phyloP scores from a whole-genome alignment of 2,888 invertebrate species.

The Plebejus melissa region DNA sequence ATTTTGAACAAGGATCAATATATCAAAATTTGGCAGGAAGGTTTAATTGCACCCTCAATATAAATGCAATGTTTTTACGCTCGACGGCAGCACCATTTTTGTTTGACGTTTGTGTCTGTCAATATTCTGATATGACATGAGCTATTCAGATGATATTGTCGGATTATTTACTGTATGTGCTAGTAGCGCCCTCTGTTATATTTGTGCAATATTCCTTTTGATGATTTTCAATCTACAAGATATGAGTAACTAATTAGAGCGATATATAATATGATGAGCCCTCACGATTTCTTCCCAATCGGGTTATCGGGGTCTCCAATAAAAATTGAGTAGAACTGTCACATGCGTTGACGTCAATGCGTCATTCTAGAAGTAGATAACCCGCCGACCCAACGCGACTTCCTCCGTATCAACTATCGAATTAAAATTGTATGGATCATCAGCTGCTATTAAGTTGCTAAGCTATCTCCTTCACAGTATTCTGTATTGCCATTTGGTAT shows the following conservation, averaged over 20 bases:
- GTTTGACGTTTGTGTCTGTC: too few species aligned
- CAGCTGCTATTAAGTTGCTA: background rate
- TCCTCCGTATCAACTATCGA: constrained; percentile 41
- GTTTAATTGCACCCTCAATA: too few species aligned
- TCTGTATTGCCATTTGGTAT: too few species aligned
- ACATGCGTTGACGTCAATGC: constrained; percentile 46
- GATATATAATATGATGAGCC: constrained; percentile 33
- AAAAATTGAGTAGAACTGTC: constrained; percentile 36
- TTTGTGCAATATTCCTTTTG: too few species aligned
- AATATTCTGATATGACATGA: too few species aligned
- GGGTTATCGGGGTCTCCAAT: constrained; percentile 38
- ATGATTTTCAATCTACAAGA: background rate
- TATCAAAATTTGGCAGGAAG: too few species aligned
- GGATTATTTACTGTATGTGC: too few species aligned
- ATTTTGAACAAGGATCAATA: too few species aligned
- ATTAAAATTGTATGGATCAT: constrained; percentile 29
- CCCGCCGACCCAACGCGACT: constrained; percentile 48
- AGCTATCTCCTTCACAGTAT: background rate
- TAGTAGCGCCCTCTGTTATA: too few species aligned
- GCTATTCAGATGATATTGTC: too few species aligned
- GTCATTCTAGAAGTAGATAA: constrained; percentile 52
- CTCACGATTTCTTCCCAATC: constrained; percentile 36
- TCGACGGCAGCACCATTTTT: too few species aligned
- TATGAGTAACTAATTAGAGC: constrained; percentile 27
- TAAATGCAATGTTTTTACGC: too few species aligned